These are phyloP conservation scores for Megaceryle torquata DNA, from an alignment of 2,113 vertebrate genomes.

Conservation along the genomic window DNA sequence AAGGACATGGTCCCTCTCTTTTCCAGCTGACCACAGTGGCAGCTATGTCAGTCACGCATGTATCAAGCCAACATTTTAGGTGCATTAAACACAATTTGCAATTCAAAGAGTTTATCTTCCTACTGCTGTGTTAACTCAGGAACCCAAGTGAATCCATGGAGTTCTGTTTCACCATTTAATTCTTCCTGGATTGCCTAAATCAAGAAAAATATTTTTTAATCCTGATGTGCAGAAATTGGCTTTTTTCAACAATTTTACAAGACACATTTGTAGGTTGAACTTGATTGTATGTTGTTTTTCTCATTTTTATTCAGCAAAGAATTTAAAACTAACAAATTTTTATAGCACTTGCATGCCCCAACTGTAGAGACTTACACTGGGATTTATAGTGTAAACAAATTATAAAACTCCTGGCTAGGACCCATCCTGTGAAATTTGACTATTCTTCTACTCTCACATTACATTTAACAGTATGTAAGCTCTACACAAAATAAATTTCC, in stretches of 20 bases:
- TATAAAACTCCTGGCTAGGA: background rate
- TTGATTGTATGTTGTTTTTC: background rate
- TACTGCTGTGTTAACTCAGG: background rate
- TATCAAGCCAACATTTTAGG: background rate
- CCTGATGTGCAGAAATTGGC: background rate
- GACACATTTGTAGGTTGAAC: background rate
- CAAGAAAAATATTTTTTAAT: background rate
- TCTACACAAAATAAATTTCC: background rate
- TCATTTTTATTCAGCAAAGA: background rate
- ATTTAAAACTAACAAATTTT: background rate
- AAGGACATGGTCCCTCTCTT: accelerated
- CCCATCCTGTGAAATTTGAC: background rate
- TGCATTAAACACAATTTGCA: background rate
- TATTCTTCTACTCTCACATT: background rate
- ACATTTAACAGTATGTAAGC: background rate
- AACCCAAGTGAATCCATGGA: background rate
- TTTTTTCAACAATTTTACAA: background rate
- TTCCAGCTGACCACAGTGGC: background rate
- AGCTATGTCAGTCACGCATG: background rate
- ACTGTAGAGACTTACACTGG: background rate
- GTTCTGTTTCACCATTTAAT: background rate
- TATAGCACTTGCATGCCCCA: background rate
- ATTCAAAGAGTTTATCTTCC: background rate
- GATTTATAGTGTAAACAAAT: background rate
- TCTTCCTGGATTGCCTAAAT: background rate